Evolutionary conservation across 1,140 invertebrate genomes (phyloP).

Genomic region (Drosophila subpulchrella): DNA sequence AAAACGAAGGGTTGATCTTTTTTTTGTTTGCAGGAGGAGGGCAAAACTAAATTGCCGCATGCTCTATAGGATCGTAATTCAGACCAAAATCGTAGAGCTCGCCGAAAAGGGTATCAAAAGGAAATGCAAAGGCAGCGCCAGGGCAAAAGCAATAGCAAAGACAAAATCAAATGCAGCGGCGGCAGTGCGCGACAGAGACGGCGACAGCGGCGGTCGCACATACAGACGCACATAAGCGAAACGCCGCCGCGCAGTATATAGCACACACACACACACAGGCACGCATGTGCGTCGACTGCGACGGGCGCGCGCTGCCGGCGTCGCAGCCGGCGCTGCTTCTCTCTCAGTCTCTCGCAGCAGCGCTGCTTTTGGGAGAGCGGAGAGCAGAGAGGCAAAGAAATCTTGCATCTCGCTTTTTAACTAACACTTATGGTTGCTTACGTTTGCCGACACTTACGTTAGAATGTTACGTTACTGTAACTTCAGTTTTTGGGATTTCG

Average conservation of each 20-base stretch:
- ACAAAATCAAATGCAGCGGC: constrained; percentile 74
- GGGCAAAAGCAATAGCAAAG: constrained; percentile 46
- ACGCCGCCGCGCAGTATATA: constrained; percentile 34
- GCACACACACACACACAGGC: constrained; percentile 43
- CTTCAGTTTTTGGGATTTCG: too few species aligned
- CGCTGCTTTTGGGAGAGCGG: too few species aligned
- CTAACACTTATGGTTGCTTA: too few species aligned
- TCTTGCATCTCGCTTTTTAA: too few species aligned
- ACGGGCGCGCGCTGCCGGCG: constrained; percentile 27
- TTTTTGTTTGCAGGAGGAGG: too few species aligned
- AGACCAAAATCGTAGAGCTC: neutral
- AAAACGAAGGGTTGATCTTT: too few species aligned
- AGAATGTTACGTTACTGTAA: too few species aligned
- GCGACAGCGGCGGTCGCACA: constrained; percentile 21
- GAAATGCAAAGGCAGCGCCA: neutral
- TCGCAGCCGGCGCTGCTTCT: constrained; percentile 14
- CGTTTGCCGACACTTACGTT: too few species aligned
- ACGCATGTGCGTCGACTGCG: constrained; percentile 51
- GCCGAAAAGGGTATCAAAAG: neutral
- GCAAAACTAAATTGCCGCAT: too few species aligned
- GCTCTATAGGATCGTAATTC: neutral
- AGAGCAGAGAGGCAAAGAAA: too few species aligned
- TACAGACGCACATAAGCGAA: constrained; percentile 5
- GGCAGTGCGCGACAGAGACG: constrained; percentile 33
- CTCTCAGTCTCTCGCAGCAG: too few species aligned